Conservation (phyloP, 2,888 invertebrate genomes). For the Tryphoninae sp. region DNA sequence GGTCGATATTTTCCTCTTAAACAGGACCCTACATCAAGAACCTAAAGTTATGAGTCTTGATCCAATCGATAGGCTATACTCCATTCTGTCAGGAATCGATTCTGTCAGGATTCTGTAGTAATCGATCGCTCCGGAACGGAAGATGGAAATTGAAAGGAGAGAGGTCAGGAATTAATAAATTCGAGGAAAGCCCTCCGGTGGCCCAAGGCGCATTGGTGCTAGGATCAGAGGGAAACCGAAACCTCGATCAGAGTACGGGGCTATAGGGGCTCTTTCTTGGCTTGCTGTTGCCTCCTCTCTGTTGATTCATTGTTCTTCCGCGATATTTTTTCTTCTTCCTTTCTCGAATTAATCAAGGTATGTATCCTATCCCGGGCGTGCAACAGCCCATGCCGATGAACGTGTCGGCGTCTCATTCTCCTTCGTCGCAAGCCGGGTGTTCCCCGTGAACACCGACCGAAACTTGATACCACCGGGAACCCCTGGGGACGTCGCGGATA, state of each 20-base stretch:
- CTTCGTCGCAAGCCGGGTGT: conserved; percentile 1
- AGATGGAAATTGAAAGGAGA: conserved; percentile 42
- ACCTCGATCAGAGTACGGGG: conserved; percentile 38
- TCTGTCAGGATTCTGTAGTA: conserved; percentile 18
- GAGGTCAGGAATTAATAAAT: conserved; percentile 39
- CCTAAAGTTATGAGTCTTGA: not conserved
- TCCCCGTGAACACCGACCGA: conserved; percentile 57
- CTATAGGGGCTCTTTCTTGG: conserved; percentile 35
- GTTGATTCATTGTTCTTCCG: conserved; percentile 20
- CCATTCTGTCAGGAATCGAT: not conserved
- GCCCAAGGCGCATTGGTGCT: conserved; percentile 10
- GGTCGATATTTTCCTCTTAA: too few relatives aligned
- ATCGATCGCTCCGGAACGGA: conserved; percentile 30
- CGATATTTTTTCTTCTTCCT: conserved; percentile 9
- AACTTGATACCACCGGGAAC: conserved; percentile 75
- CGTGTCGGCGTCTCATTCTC: not conserved
- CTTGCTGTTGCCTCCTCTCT: conserved; percentile 19
- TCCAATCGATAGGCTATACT: conserved; percentile 1
- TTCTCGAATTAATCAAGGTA: conserved; percentile 47
- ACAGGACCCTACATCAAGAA: not conserved
- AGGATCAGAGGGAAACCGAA: conserved; percentile 48
- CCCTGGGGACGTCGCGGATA: conserved; percentile 76
- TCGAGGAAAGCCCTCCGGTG: conserved; percentile 42
- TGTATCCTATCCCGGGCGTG: not conserved
- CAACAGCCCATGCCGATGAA: conserved; percentile 28